These are phyloP conservation scores for Irena cyanogastra DNA, from an alignment of 2,113 vertebrate genomes.

Conservation along the genomic window DNA sequence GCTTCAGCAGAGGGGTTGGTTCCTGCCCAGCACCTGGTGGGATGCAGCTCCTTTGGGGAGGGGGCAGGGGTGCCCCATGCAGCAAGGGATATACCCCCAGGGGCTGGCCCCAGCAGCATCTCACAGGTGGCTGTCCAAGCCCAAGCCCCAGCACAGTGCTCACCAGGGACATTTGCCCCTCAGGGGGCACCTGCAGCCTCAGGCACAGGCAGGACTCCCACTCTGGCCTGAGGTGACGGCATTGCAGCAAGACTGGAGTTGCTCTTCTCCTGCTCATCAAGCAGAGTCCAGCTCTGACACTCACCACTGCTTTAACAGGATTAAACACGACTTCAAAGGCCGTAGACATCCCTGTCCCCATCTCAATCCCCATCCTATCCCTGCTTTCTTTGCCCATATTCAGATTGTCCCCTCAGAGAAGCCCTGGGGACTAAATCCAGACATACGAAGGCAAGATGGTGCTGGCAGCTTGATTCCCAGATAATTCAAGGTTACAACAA, in stretches of 20 bases:
- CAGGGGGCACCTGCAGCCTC: fast-evolving
- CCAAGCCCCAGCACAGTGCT: neutral
- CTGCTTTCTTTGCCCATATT: neutral
- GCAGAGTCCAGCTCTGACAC: neutral
- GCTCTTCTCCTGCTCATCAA: neutral
- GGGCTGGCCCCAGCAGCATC: neutral
- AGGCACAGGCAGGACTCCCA: neutral
- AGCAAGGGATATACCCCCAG: fast-evolving
- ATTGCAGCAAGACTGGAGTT: neutral
- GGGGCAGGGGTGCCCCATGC: neutral
- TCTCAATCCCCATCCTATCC: neutral
- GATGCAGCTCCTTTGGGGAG: neutral
- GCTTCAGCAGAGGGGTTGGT: neutral
- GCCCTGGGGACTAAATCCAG: neutral
- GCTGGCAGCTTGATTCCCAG: neutral
- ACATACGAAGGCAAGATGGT: neutral
- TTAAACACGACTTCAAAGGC: neutral
- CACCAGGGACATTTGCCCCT: neutral
- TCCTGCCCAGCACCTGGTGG: fast-evolving
- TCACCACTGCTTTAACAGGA: neutral
- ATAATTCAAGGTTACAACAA: neutral
- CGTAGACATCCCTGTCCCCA: neutral
- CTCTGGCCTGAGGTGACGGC: neutral
- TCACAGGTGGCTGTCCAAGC: neutral
- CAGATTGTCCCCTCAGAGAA: neutral